phyloP scores from a whole-genome alignment of 2,797 vertebrate species.

The Dermochelys coriacea region DNA sequence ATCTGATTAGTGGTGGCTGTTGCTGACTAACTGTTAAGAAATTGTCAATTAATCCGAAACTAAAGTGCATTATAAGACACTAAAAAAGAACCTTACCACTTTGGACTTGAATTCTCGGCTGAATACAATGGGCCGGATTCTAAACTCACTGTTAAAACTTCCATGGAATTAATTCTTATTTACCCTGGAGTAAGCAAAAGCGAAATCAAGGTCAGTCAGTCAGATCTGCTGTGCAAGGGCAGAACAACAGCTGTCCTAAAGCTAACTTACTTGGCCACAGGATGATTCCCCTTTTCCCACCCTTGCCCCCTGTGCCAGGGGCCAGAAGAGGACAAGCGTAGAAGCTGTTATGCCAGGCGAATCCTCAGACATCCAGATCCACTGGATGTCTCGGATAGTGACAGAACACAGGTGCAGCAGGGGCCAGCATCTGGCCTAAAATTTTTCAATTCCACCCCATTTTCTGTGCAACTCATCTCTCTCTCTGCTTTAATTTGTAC shows the following conservation, averaged over 20 bases:
- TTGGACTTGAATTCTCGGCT: background rate
- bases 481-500: background rate
- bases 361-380: background rate
- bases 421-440: background rate
- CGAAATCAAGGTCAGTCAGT: background rate
- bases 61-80: background rate
- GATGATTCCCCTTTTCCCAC: background rate
- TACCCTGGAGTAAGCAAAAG: background rate
- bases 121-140: background rate
- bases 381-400: background rate
- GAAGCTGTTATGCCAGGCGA: background rate
- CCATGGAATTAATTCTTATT: background rate
- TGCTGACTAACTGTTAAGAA: background rate
- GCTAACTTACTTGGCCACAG: background rate
- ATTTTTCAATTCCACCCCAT: background rate
- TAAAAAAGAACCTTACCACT: background rate
- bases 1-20: conserved; percentile 24
- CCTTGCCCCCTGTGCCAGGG: background rate
- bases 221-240: background rate
- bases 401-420: background rate
- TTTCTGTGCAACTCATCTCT: fast-evolving
- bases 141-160: background rate
- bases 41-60: background rate
- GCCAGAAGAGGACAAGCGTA: background rate
- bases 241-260: background rate